Evolutionary conservation across 1,140 invertebrate genomes (phyloP).

Genomic region (Hyles vespertilio): DNA sequence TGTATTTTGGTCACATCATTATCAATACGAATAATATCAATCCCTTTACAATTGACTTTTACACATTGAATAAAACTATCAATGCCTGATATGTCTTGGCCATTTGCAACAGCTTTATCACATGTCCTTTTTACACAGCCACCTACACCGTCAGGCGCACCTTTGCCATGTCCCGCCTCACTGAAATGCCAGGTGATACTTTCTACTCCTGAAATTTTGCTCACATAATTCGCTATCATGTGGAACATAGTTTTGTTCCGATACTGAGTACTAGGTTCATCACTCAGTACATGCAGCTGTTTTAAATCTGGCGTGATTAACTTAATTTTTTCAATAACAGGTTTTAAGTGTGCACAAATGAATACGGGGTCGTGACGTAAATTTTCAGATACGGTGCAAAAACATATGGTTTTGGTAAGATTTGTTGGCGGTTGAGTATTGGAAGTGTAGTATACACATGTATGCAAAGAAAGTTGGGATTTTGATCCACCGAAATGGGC

Average conservation of each 20-base stretch:
- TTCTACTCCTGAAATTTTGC: slow-evolving; percentile 6
- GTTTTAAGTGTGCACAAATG: no score
- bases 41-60: no score
- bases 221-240: slow-evolving; percentile 16
- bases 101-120: slow-evolving; percentile 12
- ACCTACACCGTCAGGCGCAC: slow-evolving; percentile 22
- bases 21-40: no score
- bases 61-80: slow-evolving; percentile 10
- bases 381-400: slow-evolving; percentile 4
- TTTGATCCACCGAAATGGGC: slow-evolving; percentile 24
- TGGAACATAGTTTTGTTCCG: slow-evolving; percentile 24
- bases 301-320: no score
- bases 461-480: slow-evolving; percentile 22
- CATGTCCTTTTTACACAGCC: slow-evolving; percentile 13
- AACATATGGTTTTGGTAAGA: neutral
- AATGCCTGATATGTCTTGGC: slow-evolving; percentile 12
- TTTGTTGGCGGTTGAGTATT: slow-evolving; percentile 1
- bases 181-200: slow-evolving; percentile 19
- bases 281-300: no score
- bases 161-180: slow-evolving; percentile 22
- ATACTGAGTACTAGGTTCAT: no score
- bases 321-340: no score
- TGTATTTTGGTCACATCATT: slow-evolving; percentile 11
- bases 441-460: slow-evolving; percentile 17
- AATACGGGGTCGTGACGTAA: slow-evolving; percentile 1